Conservation (phyloP, 1,140 invertebrate species). For the Paracyclopina nana region DNA sequence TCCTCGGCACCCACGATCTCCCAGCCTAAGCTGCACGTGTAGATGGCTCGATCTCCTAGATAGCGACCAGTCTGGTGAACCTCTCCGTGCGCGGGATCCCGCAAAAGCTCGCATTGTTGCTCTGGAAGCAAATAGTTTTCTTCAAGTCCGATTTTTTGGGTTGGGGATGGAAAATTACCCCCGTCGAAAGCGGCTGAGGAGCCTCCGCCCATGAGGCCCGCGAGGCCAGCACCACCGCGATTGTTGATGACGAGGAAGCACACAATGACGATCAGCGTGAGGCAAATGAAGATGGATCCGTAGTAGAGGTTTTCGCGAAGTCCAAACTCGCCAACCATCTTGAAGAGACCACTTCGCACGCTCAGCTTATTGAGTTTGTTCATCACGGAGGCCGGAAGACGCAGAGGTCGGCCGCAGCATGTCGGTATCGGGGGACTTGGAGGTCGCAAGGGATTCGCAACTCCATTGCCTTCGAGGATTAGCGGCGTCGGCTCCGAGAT, state of each 20-base stretch:
- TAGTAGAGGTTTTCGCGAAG: conserved; percentile 16
- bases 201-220: background rate
- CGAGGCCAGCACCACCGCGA: conserved; percentile 1
- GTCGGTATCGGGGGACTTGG: too few relatives aligned
- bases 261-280: conserved; percentile 16
- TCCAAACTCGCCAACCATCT: conserved; percentile 15
- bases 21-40: conserved; percentile 55
- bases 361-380: conserved; percentile 8
- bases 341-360: conserved; percentile 5
- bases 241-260: conserved; percentile 16
- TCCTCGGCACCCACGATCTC: conserved; percentile 48
- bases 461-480: too few relatives aligned
- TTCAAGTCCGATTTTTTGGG: too few relatives aligned
- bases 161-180: too few relatives aligned
- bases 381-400: background rate
- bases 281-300: conserved; percentile 13
- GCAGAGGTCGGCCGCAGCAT: background rate
- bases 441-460: too few relatives aligned
- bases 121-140: too few relatives aligned
- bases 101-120: conserved; percentile 10
- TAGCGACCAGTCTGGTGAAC: conserved; percentile 12
- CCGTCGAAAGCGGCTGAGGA: background rate
- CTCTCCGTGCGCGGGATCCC: conserved; percentile 9
- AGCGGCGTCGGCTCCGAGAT: too few relatives aligned
- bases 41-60: conserved; percentile 46